Conservation (phyloP, 2,797 vertebrate genomes). For the Coregonus sp. region DNA sequence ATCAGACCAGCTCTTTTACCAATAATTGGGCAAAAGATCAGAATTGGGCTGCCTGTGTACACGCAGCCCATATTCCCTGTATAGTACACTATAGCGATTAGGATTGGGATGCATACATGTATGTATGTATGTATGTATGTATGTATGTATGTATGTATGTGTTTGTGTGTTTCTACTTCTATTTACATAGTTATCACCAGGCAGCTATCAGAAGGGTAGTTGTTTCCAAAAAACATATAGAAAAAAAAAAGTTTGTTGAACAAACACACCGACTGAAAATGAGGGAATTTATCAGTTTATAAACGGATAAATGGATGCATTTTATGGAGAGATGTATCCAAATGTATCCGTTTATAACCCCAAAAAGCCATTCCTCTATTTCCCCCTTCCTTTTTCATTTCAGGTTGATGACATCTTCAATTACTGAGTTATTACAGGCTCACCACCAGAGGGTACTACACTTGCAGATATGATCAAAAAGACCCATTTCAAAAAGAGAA, state of each 20-base stretch:
- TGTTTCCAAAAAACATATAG: constrained; percentile 53
- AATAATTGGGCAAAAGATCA: too few relatives aligned
- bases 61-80: not conserved
- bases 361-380: not conserved
- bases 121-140: constrained; percentile 23
- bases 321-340: not conserved
- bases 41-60: not conserved
- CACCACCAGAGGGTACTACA: constrained; percentile 43
- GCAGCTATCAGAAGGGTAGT: constrained; percentile 64
- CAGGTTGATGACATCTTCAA: not conserved
- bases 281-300: not conserved
- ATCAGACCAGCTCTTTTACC: not conserved
- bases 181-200: constrained; percentile 67
- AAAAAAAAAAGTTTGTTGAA: constrained; percentile 50
- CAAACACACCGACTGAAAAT: constrained; percentile 39
- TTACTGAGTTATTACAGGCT: not conserved
- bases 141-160: constrained; percentile 24
- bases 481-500: constrained; percentile 8
- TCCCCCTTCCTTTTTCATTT: not conserved
- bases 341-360: not conserved
- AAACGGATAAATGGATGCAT: not conserved
- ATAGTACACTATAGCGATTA: not conserved
- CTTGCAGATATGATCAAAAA: constrained; percentile 9
- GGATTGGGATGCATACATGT: constrained; percentile 14
- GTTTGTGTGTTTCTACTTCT: constrained; percentile 61